phyloP scores from a whole-genome alignment of 2,113 vertebrate genomes.

The Poecilia latipinna region DNA sequence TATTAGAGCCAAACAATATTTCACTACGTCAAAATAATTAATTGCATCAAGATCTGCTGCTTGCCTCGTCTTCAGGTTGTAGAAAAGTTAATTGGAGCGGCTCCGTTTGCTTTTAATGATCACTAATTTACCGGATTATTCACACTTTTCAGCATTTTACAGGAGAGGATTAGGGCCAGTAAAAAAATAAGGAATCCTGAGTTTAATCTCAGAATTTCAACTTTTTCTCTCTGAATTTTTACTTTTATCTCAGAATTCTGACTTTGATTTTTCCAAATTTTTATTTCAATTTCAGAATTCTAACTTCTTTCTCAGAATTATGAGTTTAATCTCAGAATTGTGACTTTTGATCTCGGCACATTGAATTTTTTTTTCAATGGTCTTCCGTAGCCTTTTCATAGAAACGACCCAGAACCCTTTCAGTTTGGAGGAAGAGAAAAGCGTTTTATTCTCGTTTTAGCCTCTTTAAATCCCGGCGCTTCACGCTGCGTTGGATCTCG shows the following conservation, averaged over 20 bases:
- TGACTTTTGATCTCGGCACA: no score
- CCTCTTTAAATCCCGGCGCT: not conserved
- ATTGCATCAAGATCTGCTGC: not conserved
- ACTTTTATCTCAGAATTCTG: no score
- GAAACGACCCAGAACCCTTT: not conserved
- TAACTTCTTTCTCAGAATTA: no score
- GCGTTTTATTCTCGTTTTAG: no score
- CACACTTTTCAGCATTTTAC: not conserved
- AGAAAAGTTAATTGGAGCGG: not conserved
- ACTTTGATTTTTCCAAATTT: no score
- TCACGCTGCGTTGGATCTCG: not conserved
- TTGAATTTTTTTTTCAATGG: no score
- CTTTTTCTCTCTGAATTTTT: no score
- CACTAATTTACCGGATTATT: not conserved
- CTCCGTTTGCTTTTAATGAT: not conserved
- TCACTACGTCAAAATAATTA: constrained; percentile 4
- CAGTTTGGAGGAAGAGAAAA: not conserved
- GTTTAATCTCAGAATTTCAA: no score
- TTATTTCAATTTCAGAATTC: no score
- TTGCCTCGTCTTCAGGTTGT: not conserved
- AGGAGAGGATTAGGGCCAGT: no score
- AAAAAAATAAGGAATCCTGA: no score
- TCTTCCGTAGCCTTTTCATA: not conserved
- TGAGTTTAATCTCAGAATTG: no score
- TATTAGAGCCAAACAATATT: constrained; percentile 7